Evolutionary conservation across 2,113 vertebrate species (phyloP), one percentile per base, ranked within the genome.

Genomic region (Alexandromys fortis): DNA sequence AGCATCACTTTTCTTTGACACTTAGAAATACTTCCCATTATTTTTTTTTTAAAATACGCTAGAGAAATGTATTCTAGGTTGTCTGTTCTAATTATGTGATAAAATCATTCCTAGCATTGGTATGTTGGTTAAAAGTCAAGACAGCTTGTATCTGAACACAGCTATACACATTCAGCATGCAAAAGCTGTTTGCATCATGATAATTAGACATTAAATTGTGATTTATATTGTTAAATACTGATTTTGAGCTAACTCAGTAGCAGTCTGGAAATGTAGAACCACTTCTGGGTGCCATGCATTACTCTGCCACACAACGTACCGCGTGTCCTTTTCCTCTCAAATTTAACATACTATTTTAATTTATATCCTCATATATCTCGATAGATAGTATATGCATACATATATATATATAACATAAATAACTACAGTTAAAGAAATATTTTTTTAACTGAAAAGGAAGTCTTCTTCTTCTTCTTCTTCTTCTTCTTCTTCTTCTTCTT

Each of bases 151-250:
- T 98, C 97, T 97, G 97, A 96, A 92, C 96, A 97, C 85, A 95
- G 76, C 73, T 96, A 94, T 95, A 97, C 93, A 97, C 90, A 95
- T 82, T 97, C 90, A 97, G 97, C 95, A 97, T 94, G 97, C 86
- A 94, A 95, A 97, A 96, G 92, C 96, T 97, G 97, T 97, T 97
- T 97, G 96, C 14, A 13, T 91, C 94, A 91, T 96, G 94, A 96
- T 96, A 97, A 96, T 97, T 97, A 95, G 94, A 94, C 95, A 97
- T 95, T 96, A 97, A 97, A 94, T 97, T 96, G 81, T 94, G 95
- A 96, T 94, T 98, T 97, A 96, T 95, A 97, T 97, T 97, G 96
- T 97, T 96, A 98, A 97, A 96, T 97, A 96, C 92, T 96, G 90
- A 94, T 97, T 96, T 94, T 42, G 88, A 97, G 38, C 81, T 94